Base-by-base conservation (phyloP, 2,888 invertebrate genomes). In the Epirrita christyi region DNA sequence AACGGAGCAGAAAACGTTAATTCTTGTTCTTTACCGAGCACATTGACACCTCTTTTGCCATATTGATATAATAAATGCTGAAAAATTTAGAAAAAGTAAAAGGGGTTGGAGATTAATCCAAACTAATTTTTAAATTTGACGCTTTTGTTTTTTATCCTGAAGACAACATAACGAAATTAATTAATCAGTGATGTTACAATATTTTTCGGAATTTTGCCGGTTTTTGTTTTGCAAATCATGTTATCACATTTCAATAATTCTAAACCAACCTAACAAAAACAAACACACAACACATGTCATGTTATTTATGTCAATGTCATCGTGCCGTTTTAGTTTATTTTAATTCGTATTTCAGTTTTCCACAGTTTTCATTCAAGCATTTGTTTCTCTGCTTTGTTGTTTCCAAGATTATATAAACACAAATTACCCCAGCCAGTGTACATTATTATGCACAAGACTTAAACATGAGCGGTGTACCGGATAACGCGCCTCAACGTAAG, bases 1-100 rank as follows among this genome's bases (percentile, higher is more conserved):
- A 44, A 38, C 36, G 2, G 6, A 14, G 5, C 40, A 47, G n/a
- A 49, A 44, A 28, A 51, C 42, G 13, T 11, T 6, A 55, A 11
- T 41, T 14, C 7, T 47, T 28, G n/a, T 52, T 52, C 59, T 60
- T 78, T 84, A 91, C 91, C 83, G 92, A 85, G 73, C 89, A 89
- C 92, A 92, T 90, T 28, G 91, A 78, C 27, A 85, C 86, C 85
- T 91, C 88, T 68, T 91, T 92, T 63, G 91, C 86, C 92, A 92
- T 92, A 70, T 72, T 85, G 64, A 61, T 64, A 28, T 63, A 63
- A 61, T 70, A 21, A 21, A 21, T 66, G 52, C 61, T 65, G 64
- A 60, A 66, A 69, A 72, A 70, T 67, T 69, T 61, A 55, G 66
- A 63, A 74, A 72, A 65, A 48, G 51, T 57, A 62, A 65, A 67